Percentiles rank a stretch among this genome's conserved stretches.
These are phyloP conservation scores for Tretioscincus oriximinensis DNA, from an alignment of 2,113 vertebrate species.

Conservation along the genomic window DNA sequence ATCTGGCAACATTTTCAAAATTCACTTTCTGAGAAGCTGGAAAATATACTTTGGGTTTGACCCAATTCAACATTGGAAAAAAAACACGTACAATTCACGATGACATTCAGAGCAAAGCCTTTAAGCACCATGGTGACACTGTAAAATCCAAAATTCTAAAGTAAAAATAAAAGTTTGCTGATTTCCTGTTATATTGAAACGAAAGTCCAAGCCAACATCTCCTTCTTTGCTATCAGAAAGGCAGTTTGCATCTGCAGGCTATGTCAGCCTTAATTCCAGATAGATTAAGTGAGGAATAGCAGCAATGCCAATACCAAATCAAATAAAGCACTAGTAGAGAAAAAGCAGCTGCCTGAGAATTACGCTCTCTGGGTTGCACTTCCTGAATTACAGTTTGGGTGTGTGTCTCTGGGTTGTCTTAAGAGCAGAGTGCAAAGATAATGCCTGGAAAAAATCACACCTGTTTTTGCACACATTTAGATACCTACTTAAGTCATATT, in stretches of 20 bases:
- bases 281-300: conserved; percentile 44
- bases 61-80: conserved; percentile 26
- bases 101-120: conserved; percentile 24
- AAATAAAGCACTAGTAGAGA: neutral
- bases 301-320: neutral
- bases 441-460: neutral
- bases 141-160: conserved; percentile 37
- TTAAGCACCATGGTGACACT: conserved; percentile 20
- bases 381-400: neutral
- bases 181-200: conserved; percentile 29
- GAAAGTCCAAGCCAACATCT: conserved; percentile 19
- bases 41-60: neutral
- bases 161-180: conserved; percentile 2
- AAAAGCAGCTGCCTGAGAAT: neutral
- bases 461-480: neutral
- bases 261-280: conserved; percentile 48
- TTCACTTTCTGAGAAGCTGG: neutral
- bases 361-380: neutral
- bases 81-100: neutral
- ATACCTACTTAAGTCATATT: neutral
- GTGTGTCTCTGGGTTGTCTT: neutral
- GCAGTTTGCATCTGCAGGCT: conserved; percentile 39
- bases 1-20: neutral
- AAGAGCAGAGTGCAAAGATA: neutral
- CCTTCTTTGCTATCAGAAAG: conserved; percentile 43